phyloP scores from a whole-genome alignment of 2,888 invertebrate species.

The Oscheius myriophilus region DNA sequence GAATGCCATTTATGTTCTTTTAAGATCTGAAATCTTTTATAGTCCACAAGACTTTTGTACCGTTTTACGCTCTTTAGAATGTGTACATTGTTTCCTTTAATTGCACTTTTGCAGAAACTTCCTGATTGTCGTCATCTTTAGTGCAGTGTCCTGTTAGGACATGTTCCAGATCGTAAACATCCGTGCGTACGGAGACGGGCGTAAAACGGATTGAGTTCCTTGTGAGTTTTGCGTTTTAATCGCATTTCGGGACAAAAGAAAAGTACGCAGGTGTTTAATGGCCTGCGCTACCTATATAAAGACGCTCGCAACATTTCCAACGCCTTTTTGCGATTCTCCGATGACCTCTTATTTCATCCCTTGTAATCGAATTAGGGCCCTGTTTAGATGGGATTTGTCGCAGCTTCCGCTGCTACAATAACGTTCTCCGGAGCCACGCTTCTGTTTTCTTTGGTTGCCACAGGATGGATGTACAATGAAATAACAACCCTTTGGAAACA shows the following conservation, averaged over 20 bases:
- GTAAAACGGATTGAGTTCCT: constrained; percentile 24
- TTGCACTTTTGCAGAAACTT: no score
- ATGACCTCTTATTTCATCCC: no score
- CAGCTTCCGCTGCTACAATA: constrained; percentile 14
- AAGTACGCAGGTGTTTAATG: constrained; percentile 13
- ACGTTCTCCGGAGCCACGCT: constrained; percentile 21
- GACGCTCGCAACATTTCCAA: background rate
- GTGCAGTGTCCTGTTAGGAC: no score
- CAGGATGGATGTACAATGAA: constrained; percentile 19
- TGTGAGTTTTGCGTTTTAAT: constrained; percentile 24
- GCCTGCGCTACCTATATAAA: constrained; percentile 13
- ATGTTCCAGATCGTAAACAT: no score
- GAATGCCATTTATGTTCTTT: no score
- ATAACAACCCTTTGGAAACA: constrained; percentile 21
- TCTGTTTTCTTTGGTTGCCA: constrained; percentile 7
- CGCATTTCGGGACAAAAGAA: constrained; percentile 6
- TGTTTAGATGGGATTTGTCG: constrained; percentile 9
- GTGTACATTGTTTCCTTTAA: no score
- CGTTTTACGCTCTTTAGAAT: no score
- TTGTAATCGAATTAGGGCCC: no score
- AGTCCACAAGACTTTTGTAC: no score
- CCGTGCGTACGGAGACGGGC: constrained; percentile 5
- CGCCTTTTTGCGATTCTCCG: no score
- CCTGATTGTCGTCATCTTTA: no score
- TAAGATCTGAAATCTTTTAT: no score